phyloP scores from a whole-genome alignment of 2,113 vertebrate genomes.

The Alligator mississippiensis region DNA sequence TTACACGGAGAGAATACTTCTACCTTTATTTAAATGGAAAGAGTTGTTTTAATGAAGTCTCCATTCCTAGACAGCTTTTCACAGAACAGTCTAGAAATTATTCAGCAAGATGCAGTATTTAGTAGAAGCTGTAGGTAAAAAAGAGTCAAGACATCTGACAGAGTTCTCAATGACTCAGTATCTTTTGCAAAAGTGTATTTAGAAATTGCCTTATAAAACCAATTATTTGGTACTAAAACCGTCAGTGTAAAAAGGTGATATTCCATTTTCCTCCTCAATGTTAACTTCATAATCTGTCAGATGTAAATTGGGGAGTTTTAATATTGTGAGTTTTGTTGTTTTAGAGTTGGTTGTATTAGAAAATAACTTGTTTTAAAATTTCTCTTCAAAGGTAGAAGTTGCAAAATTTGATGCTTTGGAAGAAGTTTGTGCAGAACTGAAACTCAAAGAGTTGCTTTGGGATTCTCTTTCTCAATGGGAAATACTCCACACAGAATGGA shows the following conservation, averaged over 20 bases:
- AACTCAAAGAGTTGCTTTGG: constrained; percentile 86
- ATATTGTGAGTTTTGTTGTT: not conserved
- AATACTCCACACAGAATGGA: constrained; percentile 78
- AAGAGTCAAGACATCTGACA: not conserved
- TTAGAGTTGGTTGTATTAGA: not conserved
- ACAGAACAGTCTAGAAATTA: not conserved
- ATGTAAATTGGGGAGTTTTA: not conserved
- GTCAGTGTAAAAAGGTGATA: not conserved
- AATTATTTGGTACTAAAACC: not conserved
- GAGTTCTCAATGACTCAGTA: not conserved
- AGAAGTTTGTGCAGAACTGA: constrained; percentile 80
- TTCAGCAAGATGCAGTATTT: not conserved
- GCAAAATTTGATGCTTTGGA: constrained; percentile 85
- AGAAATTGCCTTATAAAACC: not conserved
- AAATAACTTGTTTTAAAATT: not conserved
- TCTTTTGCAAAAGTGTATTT: not conserved
- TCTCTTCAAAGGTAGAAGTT: constrained; percentile 81
- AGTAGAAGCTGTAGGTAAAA: not conserved
- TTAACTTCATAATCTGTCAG: not conserved
- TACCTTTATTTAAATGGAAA: not conserved
- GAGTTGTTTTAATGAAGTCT: not conserved
- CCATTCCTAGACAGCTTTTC: not conserved
- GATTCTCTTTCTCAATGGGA: constrained; percentile 85
- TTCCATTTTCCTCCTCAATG: not conserved
- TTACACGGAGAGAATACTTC: too few relatives aligned